Evolutionary conservation across 2,888 invertebrate genomes (phyloP).

Genomic region (Anorthoa munda): DNA sequence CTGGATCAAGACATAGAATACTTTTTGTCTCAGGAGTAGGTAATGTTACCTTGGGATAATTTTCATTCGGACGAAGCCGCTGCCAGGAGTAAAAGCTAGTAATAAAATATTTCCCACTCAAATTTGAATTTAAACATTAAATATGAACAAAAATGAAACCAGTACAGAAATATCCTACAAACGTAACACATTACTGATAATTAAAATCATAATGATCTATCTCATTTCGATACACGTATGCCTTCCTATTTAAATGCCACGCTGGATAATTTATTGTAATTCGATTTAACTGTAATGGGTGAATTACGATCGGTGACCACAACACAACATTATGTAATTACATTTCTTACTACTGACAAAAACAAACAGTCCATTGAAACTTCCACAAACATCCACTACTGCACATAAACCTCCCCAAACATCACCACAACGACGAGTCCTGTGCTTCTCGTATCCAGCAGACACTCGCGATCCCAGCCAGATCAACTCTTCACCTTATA

Average conservation of each 20-base stretch:
- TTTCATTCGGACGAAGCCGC: too few species aligned
- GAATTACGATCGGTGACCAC: conserved; percentile 8
- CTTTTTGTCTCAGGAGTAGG: too few species aligned
- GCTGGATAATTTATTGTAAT: conserved; percentile 26
- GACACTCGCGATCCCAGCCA: too few species aligned
- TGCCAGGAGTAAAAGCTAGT: not conserved
- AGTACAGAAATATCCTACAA: not conserved
- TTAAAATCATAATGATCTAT: conserved; percentile 40
- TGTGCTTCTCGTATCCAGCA: too few species aligned
- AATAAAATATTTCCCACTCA: not conserved
- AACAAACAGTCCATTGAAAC: not conserved
- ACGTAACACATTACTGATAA: conserved; percentile 20
- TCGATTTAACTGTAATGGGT: conserved; percentile 16
- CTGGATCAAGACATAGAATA: too few species aligned
- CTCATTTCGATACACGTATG: conserved; percentile 27
- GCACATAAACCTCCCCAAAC: too few species aligned
- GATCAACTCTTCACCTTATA: too few species aligned
- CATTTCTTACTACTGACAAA: not conserved
- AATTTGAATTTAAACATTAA: not conserved
- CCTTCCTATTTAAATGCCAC: not conserved
- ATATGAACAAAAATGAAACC: not conserved
- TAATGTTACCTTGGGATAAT: too few species aligned
- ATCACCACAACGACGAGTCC: too few species aligned
- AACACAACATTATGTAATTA: too few species aligned
- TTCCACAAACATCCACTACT: too few species aligned